These are phyloP conservation scores for Lerema accius DNA, from an alignment of 1,140 invertebrate species.

Conservation along the genomic window DNA sequence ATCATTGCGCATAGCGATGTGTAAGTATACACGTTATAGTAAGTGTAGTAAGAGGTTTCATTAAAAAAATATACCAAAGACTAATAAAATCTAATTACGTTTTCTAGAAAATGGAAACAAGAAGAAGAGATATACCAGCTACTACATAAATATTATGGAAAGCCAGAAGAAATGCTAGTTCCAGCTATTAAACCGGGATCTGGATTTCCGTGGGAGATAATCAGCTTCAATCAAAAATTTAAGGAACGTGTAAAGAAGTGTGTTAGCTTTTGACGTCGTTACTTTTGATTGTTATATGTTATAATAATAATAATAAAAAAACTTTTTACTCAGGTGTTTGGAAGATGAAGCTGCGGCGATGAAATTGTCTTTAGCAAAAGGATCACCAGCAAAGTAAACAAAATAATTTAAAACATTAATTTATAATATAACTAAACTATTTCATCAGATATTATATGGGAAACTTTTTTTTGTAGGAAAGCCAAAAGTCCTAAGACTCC, in stretches of 20 bases:
- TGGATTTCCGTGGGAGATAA: slow-evolving; percentile 57
- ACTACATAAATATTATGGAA: slow-evolving; percentile 69
- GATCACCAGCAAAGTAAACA: slow-evolving; percentile 46
- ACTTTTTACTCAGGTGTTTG: slow-evolving; percentile 43
- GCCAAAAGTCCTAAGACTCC: slow-evolving; percentile 55
- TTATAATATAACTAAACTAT: no score
- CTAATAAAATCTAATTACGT: neutral
- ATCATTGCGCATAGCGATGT: slow-evolving; percentile 71
- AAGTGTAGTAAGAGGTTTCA: no score
- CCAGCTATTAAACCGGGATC: slow-evolving; percentile 60
- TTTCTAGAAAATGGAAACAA: slow-evolving; percentile 65
- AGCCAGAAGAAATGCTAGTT: slow-evolving; percentile 70
- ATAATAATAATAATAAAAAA: slow-evolving; percentile 14
- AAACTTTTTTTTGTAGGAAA: slow-evolving; percentile 58
- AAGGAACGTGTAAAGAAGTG: slow-evolving; percentile 62
- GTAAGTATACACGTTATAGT: slow-evolving; percentile 48
- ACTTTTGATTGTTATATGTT: no score
- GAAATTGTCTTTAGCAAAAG: slow-evolving; percentile 39
- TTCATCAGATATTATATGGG: no score
- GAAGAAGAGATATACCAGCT: slow-evolving; percentile 71
- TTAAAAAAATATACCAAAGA: neutral
- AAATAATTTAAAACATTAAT: slow-evolving; percentile 5
- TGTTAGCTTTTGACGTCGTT: no score
- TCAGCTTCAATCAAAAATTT: slow-evolving; percentile 55
- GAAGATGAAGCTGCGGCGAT: slow-evolving; percentile 54